phyloP scores from a whole-genome alignment of 1,140 invertebrate species.

The Megalonaias nervosa region DNA sequence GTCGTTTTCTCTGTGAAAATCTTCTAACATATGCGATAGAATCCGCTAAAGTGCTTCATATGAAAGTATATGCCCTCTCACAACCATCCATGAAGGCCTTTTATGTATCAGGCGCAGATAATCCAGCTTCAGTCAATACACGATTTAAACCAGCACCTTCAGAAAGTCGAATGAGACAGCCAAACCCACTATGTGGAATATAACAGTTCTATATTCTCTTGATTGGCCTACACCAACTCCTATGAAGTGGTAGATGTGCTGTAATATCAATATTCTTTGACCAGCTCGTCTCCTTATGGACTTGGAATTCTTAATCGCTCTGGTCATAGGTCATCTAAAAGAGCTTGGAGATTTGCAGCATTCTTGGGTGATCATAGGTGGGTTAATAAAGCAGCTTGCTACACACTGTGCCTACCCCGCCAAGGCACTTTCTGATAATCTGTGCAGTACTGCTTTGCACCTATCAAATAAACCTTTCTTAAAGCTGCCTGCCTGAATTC shows the following conservation, averaged over 20 bases:
- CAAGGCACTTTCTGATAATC: conserved; percentile 1
- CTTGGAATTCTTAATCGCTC: not conserved
- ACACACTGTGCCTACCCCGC: conserved; percentile 8
- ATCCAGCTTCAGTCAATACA: conserved; percentile 22
- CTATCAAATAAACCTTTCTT: not conserved
- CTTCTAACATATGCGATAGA: not conserved
- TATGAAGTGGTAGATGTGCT: conserved; percentile 18
- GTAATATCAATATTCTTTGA: conserved; percentile 31
- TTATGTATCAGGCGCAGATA: conserved; percentile 23
- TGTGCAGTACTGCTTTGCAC: not conserved
- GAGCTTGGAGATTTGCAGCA: conserved; percentile 22
- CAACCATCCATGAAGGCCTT: conserved; percentile 15
- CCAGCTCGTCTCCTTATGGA: conserved; percentile 7
- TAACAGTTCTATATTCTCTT: conserved; percentile 19
- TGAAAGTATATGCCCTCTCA: not conserved
- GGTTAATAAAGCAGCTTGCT: not conserved
- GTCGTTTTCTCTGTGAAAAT: not conserved
- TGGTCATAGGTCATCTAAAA: conserved; percentile 18
- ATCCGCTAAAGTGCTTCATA: conserved; percentile 2
- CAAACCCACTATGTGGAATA: conserved; percentile 15
- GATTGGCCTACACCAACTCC: conserved; percentile 21
- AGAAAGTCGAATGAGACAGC: conserved; percentile 31
- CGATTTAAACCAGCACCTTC: conserved; percentile 29
- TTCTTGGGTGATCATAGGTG: conserved; percentile 5
- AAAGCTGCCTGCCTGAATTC: not conserved